Evolutionary conservation across 1,140 invertebrate genomes (phyloP).

Genomic region (Triops cancriformis): DNA sequence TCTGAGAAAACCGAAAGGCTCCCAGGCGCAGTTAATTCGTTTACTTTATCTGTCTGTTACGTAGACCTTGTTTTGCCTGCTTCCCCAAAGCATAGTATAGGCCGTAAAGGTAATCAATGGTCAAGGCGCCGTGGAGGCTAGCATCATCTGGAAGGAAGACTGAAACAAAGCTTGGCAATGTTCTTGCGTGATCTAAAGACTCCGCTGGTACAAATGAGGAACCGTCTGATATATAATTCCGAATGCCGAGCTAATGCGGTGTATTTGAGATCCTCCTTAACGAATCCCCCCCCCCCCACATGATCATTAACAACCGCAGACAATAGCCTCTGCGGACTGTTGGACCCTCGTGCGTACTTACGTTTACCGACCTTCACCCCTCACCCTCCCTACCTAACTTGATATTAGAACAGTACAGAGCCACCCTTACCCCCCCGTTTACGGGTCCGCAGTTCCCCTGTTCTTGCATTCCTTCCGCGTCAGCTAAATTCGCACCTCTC

Average conservation of each 20-base stretch:
- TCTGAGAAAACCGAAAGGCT: too few relatives aligned
- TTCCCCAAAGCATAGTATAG: background rate
- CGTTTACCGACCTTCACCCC: too few relatives aligned
- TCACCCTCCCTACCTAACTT: too few relatives aligned
- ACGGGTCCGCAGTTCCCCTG: too few relatives aligned
- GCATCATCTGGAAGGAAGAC: background rate
- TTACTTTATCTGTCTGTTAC: background rate
- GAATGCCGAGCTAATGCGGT: background rate
- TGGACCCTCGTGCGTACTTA: too few relatives aligned
- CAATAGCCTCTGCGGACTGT: background rate
- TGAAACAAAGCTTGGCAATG: background rate
- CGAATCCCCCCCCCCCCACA: background rate
- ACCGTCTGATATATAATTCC: background rate
- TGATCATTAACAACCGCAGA: background rate
- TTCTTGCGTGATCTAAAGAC: background rate
- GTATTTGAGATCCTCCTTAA: background rate
- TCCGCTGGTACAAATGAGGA: background rate
- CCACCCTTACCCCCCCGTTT: too few relatives aligned
- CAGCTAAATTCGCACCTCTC: too few relatives aligned
- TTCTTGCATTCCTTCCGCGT: too few relatives aligned
- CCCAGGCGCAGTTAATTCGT: background rate
- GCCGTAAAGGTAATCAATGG: constrained; percentile 1
- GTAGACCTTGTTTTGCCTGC: background rate
- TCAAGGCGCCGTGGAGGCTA: background rate
- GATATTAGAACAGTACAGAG: too few relatives aligned